Evolutionary conservation across 2,797 vertebrate genomes (phyloP).

Genomic region (Holocentrus rufus): DNA sequence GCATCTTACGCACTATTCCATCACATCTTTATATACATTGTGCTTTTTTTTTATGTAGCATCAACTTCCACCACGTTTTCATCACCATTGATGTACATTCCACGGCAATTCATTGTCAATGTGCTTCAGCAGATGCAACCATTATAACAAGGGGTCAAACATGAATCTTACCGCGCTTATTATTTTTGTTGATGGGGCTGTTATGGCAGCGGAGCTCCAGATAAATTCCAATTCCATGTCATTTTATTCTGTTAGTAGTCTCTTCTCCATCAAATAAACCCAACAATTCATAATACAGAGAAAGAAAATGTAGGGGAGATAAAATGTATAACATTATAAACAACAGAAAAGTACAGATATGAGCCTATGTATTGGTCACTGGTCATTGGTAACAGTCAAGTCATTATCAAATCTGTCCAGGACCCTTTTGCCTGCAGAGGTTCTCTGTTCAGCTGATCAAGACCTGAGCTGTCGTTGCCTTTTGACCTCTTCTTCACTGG

Average conservation of each 20-base stretch:
- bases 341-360: slow-evolving; percentile 18
- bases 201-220: slow-evolving; percentile 18
- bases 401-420: slow-evolving; percentile 2
- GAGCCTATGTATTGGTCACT: slow-evolving; percentile 23
- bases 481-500: neutral
- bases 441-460: slow-evolving; percentile 3
- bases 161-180: slow-evolving; percentile 27
- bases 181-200: slow-evolving; percentile 13
- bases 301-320: slow-evolving; percentile 17
- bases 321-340: slow-evolving; percentile 21
- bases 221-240: slow-evolving; percentile 35
- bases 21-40: slow-evolving; percentile 8
- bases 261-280: slow-evolving; percentile 50
- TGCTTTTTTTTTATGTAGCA: slow-evolving; percentile 3
- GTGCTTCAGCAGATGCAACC: slow-evolving; percentile 9
- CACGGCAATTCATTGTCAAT: neutral
- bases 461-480: neutral
- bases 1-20: neutral
- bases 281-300: slow-evolving; percentile 38
- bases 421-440: neutral
- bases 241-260: slow-evolving; percentile 49
- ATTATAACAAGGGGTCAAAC: slow-evolving; percentile 36
- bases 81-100: slow-evolving; percentile 35
- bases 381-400: slow-evolving; percentile 6
- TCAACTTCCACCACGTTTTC: slow-evolving; percentile 18